phyloP scores from a whole-genome alignment of 2,113 vertebrate genomes.

The Callipepla californica region DNA sequence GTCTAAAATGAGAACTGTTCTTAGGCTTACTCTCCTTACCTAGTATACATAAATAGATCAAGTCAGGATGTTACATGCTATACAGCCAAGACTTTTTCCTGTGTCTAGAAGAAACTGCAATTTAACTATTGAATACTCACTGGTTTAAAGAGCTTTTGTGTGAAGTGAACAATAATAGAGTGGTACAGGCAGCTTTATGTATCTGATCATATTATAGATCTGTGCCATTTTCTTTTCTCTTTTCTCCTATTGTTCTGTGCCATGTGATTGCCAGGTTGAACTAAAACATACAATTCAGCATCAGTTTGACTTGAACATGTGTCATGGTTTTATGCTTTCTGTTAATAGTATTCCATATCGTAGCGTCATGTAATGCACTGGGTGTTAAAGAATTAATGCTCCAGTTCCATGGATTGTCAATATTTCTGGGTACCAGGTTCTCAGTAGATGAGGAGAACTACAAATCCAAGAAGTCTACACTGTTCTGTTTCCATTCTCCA shows the following conservation, averaged over 20 bases:
- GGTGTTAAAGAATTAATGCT: no score
- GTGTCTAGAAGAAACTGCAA: neutral
- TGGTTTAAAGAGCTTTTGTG: neutral
- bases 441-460: no score
- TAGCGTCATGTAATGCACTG: no score
- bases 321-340: no score
- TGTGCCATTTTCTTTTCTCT: neutral
- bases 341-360: no score
- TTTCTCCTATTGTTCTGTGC: neutral
- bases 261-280: neutral
- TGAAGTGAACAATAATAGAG: neutral
- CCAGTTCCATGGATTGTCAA: no score
- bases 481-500: no score
- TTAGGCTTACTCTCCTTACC: neutral
- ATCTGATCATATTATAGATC: neutral
- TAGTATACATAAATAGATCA: neutral
- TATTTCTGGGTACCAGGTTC: no score
- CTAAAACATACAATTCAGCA: neutral
- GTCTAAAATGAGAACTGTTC: neutral
- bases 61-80: neutral
- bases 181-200: neutral
- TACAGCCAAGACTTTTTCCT: neutral
- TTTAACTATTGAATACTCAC: neutral
- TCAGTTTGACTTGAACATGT: neutral
- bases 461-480: no score